These are phyloP conservation scores for Psophia crepitans DNA, from an alignment of 2,113 vertebrate species.

Conservation along the genomic window DNA sequence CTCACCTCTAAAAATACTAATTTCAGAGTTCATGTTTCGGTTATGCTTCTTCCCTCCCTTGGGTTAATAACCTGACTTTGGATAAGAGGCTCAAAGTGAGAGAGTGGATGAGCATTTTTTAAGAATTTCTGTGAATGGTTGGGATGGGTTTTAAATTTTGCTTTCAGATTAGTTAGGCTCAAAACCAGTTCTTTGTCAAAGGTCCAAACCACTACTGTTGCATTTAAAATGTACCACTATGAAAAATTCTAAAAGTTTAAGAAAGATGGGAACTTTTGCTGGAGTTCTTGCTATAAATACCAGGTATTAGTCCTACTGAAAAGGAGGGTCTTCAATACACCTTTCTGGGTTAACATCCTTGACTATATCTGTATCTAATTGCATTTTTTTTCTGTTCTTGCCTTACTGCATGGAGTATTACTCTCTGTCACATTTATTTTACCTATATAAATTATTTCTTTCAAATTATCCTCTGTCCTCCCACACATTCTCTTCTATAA, in stretches of 20 bases:
- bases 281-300: not conserved
- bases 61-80: not conserved
- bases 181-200: not conserved
- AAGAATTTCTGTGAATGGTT: not conserved
- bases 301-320: not conserved
- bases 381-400: not conserved
- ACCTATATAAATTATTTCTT: not conserved
- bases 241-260: not conserved
- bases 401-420: not conserved
- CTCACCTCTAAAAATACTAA: not conserved
- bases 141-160: not conserved
- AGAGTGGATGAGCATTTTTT: not conserved
- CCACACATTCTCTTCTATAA: not conserved
- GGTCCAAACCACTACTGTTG: not conserved
- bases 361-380: not conserved
- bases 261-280: not conserved
- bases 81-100: not conserved
- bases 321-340: not conserved
- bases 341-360: not conserved
- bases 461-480: not conserved
- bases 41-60: not conserved
- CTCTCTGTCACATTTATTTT: not conserved
- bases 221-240: not conserved
- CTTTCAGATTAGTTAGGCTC: not conserved
- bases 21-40: not conserved